Conservation (phyloP, 2,113 vertebrate species). For the Leuciscus idus region DNA sequence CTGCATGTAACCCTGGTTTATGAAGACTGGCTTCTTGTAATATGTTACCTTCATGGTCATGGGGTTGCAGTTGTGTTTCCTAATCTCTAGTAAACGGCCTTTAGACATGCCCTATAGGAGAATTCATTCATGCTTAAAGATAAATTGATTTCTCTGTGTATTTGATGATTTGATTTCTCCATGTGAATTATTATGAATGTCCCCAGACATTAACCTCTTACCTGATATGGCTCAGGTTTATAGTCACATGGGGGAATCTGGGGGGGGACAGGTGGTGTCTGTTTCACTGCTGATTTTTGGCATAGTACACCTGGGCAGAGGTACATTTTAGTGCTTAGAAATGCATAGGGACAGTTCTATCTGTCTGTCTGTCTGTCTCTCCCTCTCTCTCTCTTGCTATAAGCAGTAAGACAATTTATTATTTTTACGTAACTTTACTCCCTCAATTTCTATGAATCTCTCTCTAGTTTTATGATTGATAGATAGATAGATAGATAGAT, state of each 20-base stretch:
- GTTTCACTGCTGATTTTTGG: slow-evolving; percentile 71
- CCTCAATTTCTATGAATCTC: too few species aligned
- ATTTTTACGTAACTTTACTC: too few species aligned
- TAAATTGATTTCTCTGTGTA: not conserved
- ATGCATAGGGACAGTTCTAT: not conserved
- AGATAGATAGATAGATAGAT: not conserved
- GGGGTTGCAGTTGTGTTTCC: slow-evolving; percentile 76
- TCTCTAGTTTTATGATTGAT: not conserved
- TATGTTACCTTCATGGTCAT: slow-evolving; percentile 70
- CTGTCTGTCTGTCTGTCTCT: too few species aligned
- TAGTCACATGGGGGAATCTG: slow-evolving; percentile 89
- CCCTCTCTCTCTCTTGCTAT: too few species aligned
- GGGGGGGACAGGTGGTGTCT: slow-evolving; percentile 56
- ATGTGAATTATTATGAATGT: not conserved
- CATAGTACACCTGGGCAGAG: slow-evolving; percentile 70
- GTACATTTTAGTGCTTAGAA: not conserved
- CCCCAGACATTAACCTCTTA: slow-evolving; percentile 63
- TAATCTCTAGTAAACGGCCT: slow-evolving; percentile 77
- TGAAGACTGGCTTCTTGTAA: slow-evolving; percentile 84
- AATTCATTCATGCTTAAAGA: not conserved
- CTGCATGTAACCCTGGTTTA: slow-evolving; percentile 92
- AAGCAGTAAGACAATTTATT: too few species aligned
- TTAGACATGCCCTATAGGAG: slow-evolving; percentile 75
- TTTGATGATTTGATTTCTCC: not conserved
- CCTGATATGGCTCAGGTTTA: slow-evolving; percentile 82